Evolutionary conservation across 2,113 vertebrate species (phyloP), one percentile per base, ranked within the genome.

Genomic region (Chauna torquata): DNA sequence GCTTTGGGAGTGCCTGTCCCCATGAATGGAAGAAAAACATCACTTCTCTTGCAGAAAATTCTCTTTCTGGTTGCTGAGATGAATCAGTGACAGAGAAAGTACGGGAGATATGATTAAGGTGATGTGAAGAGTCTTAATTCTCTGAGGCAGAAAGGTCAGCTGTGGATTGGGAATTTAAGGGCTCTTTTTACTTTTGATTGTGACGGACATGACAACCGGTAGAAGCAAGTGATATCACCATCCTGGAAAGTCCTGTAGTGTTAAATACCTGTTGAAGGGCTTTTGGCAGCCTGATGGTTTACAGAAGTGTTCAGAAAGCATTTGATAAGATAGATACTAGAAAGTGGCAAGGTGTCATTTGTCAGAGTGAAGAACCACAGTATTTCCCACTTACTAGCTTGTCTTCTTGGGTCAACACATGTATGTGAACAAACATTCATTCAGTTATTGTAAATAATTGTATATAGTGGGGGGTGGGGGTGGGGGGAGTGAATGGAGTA

Each of bases 261-360:
- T 93, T 92, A 84, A 93, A 92, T 86, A 91, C 75, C 81, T 90
- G 17, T 90, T 89, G 78, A 94, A 97, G 62, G 75, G 54, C 49
- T 95, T 91, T 91, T 94, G 81, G 68, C 75, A 81, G 62, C 55
- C 58, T 81, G 38, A 50, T 69, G 45, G 79, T 80, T 95, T 87
- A 87, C 49, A 72, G 76, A 82, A 65, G 50, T 62, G 45, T 88
- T 82, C 66, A 86, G 75, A 90, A 71, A 88, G 64, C 32, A 28
- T 95, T 91, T 76, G 77, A 85, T 96, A 89, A 94, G 71, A 40
- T 30, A 82, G 70, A 44, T 90, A 55, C 58, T 71, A 55, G 74
- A 40, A 45, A 65, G 32, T 61, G 69, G 54, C 54, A 83, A 88
- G 61, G 50, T 88, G 12, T 42, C 65, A 38, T 49, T 38, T 92